These are phyloP conservation scores for Ciconia maguari DNA, from an alignment of 2,113 vertebrate genomes.

Conservation along the genomic window DNA sequence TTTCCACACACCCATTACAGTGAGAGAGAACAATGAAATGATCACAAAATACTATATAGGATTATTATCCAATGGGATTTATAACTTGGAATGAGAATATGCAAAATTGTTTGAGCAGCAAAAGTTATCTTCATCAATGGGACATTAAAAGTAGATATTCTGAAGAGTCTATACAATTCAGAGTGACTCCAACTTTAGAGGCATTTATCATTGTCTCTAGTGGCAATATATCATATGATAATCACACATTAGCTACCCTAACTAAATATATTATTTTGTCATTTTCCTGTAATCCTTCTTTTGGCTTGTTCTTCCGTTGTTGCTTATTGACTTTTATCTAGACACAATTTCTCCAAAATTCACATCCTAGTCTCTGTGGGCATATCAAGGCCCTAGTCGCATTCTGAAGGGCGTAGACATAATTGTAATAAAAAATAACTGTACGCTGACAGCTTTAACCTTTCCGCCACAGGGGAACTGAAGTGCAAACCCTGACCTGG, in stretches of 20 bases:
- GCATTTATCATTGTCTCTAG: background rate
- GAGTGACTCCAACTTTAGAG: background rate
- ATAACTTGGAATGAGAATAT: background rate
- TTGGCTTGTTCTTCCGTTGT: background rate
- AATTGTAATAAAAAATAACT: constrained; percentile 18
- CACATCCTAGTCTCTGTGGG: constrained; percentile 13
- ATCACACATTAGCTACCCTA: background rate
- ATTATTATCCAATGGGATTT: background rate
- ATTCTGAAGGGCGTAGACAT: background rate
- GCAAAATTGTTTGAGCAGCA: background rate
- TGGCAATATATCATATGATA: background rate
- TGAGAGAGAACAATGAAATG: background rate
- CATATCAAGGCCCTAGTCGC: background rate
- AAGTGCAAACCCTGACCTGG: constrained; percentile 17
- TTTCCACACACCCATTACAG: background rate
- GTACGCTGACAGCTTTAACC: background rate
- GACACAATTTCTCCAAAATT: background rate
- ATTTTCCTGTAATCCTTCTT: background rate
- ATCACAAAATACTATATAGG: background rate
- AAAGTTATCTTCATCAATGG: background rate
- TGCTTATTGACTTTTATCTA: background rate
- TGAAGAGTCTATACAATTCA: background rate
- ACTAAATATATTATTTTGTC: background rate
- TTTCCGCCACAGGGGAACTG: background rate
- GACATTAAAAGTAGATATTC: background rate